Evolutionary conservation across 2,113 vertebrate genomes (phyloP).

Genomic region (Chaenogobius annularis): DNA sequence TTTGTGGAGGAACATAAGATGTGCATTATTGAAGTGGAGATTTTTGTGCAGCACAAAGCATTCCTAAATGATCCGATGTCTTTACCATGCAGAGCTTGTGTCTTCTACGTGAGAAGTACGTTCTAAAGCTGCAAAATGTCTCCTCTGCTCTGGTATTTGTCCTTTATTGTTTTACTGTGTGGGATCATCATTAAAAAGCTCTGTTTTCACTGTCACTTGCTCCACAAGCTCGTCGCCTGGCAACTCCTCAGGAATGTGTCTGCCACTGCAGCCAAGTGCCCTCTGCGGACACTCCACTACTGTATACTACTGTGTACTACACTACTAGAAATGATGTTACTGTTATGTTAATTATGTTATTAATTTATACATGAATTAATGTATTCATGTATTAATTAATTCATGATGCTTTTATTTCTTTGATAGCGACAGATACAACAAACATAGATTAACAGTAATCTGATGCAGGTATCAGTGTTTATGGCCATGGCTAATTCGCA

Average conservation of each 20-base stretch:
- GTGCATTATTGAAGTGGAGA: background rate
- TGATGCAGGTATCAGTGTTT: no score
- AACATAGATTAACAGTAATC: no score
- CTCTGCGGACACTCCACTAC: background rate
- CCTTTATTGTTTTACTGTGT: background rate
- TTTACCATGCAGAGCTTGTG: background rate
- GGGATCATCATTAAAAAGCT: background rate
- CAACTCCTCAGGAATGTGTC: background rate
- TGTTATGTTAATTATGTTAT: no score
- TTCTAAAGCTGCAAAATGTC: background rate
- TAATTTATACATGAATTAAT: no score
- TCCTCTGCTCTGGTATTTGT: background rate
- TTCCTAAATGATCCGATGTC: background rate
- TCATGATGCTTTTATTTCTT: no score
- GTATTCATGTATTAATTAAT: no score
- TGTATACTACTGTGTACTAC: background rate
- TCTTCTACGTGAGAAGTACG: background rate
- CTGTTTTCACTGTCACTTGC: constrained; percentile 1
- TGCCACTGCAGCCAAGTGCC: background rate
- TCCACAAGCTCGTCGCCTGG: background rate
- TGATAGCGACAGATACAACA: no score
- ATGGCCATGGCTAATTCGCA: no score
- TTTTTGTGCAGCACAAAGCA: background rate
- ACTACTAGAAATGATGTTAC: no score
- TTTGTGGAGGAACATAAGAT: background rate